Percentiles rank a stretch among this genome's conserved stretches.
Conservation (phyloP, 2,113 vertebrate genomes). For the Pampusana beccarii region DNA sequence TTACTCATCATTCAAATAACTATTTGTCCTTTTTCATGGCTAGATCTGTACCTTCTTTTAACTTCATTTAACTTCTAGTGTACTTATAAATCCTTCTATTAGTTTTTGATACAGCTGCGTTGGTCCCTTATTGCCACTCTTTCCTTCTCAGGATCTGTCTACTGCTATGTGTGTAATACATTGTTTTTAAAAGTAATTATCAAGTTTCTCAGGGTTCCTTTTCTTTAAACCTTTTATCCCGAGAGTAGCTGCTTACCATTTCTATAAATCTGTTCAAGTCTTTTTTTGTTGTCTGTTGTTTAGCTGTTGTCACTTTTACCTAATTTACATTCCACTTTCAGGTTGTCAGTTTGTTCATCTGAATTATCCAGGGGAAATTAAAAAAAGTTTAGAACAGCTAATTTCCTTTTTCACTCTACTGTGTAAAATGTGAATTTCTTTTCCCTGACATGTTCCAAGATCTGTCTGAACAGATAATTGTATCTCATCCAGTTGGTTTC, state of each 20-base stretch:
- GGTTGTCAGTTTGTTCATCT: not conserved
- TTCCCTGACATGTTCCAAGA: not conserved
- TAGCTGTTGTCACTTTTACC: slow-evolving; percentile 10
- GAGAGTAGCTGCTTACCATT: not conserved
- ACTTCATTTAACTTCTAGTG: not conserved
- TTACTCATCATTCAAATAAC: not conserved
- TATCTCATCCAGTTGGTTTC: not conserved
- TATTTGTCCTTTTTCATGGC: not conserved
- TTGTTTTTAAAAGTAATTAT: not conserved
- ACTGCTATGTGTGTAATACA: not conserved
- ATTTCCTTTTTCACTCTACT: not conserved
- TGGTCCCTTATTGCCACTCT: not conserved
- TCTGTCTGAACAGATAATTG: not conserved
- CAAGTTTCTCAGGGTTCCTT: not conserved
- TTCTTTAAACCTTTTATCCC: not conserved
- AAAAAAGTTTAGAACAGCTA: not conserved
- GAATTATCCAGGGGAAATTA: not conserved
- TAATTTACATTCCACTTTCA: not conserved
- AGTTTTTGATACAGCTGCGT: not conserved
- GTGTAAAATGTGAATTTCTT: not conserved
- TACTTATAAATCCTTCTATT: not conserved
- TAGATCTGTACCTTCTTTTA: not conserved
- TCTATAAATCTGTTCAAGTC: not conserved
- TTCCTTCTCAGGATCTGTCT: not conserved
- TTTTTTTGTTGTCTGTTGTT: not conserved